Base-by-base conservation (phyloP, 2,113 vertebrate species). In the Nesoenas mayeri region DNA sequence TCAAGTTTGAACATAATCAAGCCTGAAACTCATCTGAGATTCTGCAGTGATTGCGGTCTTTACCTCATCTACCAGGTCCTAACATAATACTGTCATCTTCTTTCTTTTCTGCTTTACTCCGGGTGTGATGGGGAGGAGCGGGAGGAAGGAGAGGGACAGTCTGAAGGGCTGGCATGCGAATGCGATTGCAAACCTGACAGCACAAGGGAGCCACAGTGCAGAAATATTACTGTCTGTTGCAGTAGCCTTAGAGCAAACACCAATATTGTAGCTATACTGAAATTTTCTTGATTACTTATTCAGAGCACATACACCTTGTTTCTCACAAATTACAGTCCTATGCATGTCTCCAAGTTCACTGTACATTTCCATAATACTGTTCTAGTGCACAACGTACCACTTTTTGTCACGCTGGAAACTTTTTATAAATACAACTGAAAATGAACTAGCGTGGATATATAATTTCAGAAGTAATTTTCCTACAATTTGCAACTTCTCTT, bases 261-360 rank as follows among this genome's bases (percentile, higher is more conserved):
- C 51, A 25, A 1, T 22, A 18, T 51, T 66, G 31, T 0, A 79
- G 38, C 86, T 71, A 3, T 9, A 47, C 29, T 50, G n/a, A 40
- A 54, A 67, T 56, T 72, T 69, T 44, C 62, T 58, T 88, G 79
- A 71, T 77, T 79, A 19, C 75, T 79, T 75, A 94, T 84, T 91
- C 94, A 80, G 85, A 88, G 65, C 91, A 94, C 86, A 75, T 53
- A 61, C 42, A 26, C 60, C 51, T 77, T 91, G 88, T 84, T 89
- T 73, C 69, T 77, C 79, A 85, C 78, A 93, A 72, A 73, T 92
- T 83, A 47, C 85, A 85, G 74, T 69, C 58, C 58, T 75, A 0
- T 69, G 62, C 88, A 91, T 72, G 57, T 88, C 65, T 53, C 84
- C 10, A 17, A 6, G 40, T 69, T 85, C 50, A 6, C 72, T 47